Base-by-base conservation (phyloP, 2,888 invertebrate genomes). In the Chrysolina americana region DNA sequence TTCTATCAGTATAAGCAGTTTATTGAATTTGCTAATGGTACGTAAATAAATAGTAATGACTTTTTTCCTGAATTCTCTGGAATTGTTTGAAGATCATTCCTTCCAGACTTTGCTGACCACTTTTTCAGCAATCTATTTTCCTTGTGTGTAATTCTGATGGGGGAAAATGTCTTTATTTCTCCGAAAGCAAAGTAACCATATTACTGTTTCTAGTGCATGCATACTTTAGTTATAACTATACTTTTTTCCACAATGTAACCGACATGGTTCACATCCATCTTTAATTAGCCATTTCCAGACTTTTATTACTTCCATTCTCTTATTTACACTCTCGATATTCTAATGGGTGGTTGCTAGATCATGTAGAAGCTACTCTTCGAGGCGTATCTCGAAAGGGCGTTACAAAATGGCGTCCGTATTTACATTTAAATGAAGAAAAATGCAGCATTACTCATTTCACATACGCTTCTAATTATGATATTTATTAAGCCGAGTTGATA, bases 351-450 rank as follows among this genome's bases (percentile, higher is more conserved):
- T 81, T 63, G 81, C 81, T 79, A 79, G 82, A 80, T 81, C 82
- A 81, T 81, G 83, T 81, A 83, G 77, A 77, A 76, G 79, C 81
- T 68, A 65, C 63, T 56, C 15, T 78, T 74, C 75, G 78, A 82
- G 84, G 85, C 83, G 83, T 81, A 81, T 78, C 82, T 78, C 71
- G 77, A 79, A 81, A 83, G 83, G 85, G 85, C 85, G 85, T 82
- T 81, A 82, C 85, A 84, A 86, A 84, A 86, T 85, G 85, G 85
- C 83, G 82, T 76, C 70, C 82, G 75, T 83, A 86, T 86, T 85
- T 85, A 83, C 85, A 86, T 86, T 83, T 86, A 84, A 86, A 86
- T 85, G 83, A 82, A 82, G 84, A 84, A 83, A 85, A 81, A 79
- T 68, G 73, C 76, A 21, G 65, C 72, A 70, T 77, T 75, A 74